A percentile compares a stretch with the other conserved stretches of the same genome.
phyloP scores from a whole-genome alignment of 2,888 invertebrate genomes.

The Amiota minor region DNA sequence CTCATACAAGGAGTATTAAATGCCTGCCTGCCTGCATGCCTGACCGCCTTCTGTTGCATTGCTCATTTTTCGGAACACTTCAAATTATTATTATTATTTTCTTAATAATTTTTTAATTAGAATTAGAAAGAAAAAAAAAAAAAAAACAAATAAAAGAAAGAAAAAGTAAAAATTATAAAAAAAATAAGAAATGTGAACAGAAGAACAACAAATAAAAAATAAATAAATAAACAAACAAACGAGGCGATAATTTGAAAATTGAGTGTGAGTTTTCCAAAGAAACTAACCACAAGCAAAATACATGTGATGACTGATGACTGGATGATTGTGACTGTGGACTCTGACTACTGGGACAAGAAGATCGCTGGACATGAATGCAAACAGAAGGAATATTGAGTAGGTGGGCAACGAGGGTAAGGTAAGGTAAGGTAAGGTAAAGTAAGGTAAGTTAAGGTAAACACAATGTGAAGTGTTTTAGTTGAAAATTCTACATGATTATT shows the following conservation, averaged over 20 bases:
- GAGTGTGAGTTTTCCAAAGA: constrained; percentile 6
- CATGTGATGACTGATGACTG: not conserved
- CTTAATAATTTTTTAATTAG: constrained; percentile 6
- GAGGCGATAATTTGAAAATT: constrained; percentile 18
- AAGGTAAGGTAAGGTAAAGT: not conserved
- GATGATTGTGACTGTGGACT: not conserved
- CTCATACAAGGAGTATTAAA: no score
- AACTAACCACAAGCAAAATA: not conserved
- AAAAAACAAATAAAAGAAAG: no score
- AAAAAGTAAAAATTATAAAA: no score
- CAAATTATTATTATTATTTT: constrained; percentile 5
- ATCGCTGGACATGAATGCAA: not conserved
- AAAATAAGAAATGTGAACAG: no score
- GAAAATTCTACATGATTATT: not conserved
- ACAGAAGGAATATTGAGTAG: not conserved
- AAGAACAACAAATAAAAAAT: no score
- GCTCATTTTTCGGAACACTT: not conserved
- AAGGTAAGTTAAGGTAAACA: constrained; percentile 6
- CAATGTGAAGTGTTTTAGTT: not conserved
- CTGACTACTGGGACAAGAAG: not conserved
- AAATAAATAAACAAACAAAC: constrained; percentile 8
- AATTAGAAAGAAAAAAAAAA: no score
- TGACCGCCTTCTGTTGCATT: no score
- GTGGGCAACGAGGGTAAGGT: not conserved
- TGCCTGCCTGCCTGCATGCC: no score